Percentiles rank a stretch among this genome's conserved stretches.
These are phyloP conservation scores for Actinia equina DNA, from an alignment of 64 coral and sea anemone genomes.

Conservation along the genomic window DNA sequence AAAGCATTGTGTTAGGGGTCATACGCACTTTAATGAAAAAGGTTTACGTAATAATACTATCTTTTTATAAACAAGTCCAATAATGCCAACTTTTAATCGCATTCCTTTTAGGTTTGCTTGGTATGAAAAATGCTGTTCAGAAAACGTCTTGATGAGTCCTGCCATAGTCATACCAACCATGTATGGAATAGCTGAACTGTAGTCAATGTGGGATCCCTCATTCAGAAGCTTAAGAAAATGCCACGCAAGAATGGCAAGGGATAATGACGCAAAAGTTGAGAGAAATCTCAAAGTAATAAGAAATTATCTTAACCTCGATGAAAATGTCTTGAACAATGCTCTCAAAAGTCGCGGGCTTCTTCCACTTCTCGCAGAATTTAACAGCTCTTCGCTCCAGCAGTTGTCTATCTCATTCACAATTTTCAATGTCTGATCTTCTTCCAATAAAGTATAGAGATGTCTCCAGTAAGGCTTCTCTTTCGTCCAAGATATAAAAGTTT, in stretches of 20 bases:
- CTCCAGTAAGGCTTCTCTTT: conserved; percentile 1
- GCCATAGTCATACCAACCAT: not conserved
- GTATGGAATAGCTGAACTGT: not conserved
- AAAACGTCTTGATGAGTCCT: not conserved
- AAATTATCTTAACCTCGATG: not conserved
- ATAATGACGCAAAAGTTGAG: not conserved
- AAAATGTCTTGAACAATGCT: not conserved
- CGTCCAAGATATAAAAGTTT: not conserved
- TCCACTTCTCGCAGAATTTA: not conserved
- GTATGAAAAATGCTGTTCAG: not conserved
- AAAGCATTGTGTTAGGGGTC: too few relatives aligned
- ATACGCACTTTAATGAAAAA: too few relatives aligned
- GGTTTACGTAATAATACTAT: not conserved
- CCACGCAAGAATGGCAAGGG: not conserved
- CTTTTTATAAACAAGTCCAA: conserved; percentile 16
- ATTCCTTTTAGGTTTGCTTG: not conserved
- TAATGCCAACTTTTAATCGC: not conserved
- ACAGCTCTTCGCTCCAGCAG: not conserved
- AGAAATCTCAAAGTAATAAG: not conserved
- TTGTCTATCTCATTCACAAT: not conserved
- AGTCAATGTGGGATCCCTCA: not conserved
- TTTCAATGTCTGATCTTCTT: not conserved
- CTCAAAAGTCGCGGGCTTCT: not conserved
- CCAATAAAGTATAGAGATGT: conserved; percentile 3
- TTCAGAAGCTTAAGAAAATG: not conserved